phyloP scores from a whole-genome alignment of 1,140 invertebrate genomes.

The Drosophila kepulauana region DNA sequence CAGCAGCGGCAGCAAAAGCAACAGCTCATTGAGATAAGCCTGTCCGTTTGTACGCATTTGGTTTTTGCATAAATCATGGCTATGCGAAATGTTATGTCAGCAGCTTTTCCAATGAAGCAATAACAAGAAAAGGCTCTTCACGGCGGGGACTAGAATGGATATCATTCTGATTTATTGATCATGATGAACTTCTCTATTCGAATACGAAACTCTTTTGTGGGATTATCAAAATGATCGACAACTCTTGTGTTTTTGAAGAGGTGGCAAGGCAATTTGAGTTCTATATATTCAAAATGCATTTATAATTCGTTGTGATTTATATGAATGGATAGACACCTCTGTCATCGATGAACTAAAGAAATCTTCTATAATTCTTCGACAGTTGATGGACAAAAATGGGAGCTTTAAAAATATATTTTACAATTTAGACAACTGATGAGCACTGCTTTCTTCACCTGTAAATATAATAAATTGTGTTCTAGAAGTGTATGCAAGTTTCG shows the following conservation, averaged over 20 bases:
- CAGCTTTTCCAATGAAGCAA: slow-evolving; percentile 47
- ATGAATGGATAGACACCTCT: too few species aligned
- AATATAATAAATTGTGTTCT: too few species aligned
- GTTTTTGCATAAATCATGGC: slow-evolving; percentile 77
- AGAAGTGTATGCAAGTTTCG: neutral
- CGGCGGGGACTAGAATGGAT: neutral
- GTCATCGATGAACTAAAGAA: too few species aligned
- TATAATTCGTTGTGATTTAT: too few species aligned
- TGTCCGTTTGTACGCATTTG: slow-evolving; percentile 71
- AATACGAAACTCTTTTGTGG: slow-evolving; percentile 12
- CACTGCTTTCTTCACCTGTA: too few species aligned
- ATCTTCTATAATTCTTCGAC: too few species aligned
- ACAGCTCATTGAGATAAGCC: slow-evolving; percentile 80
- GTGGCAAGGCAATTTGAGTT: neutral
- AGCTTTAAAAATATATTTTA: too few species aligned
- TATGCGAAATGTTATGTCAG: slow-evolving; percentile 77
- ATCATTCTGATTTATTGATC: slow-evolving; percentile 11
- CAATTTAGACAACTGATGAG: too few species aligned
- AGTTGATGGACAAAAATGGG: too few species aligned
- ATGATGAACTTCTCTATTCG: slow-evolving; percentile 13
- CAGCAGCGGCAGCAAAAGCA: slow-evolving; percentile 44
- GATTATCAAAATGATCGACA: neutral
- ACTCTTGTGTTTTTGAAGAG: neutral
- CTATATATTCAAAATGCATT: neutral
- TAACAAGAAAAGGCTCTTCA: slow-evolving; percentile 44